These are phyloP conservation scores for Frankliniella fusca DNA, from an alignment of 2,888 invertebrate species.

Conservation along the genomic window DNA sequence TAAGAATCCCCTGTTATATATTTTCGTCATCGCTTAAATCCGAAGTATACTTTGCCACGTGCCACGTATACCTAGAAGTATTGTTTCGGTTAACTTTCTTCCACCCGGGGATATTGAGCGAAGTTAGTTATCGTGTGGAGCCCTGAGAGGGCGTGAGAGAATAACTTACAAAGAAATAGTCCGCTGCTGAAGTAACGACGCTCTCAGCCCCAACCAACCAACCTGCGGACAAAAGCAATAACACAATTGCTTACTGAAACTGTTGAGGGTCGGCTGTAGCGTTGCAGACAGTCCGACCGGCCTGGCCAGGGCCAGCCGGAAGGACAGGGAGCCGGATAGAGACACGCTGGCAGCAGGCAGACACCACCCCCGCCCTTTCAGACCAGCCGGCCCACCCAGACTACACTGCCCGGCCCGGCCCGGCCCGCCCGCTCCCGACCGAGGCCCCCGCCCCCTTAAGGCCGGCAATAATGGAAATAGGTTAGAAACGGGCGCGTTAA, in stretches of 20 bases:
- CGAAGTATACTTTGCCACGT: no score
- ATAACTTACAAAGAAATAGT: no score
- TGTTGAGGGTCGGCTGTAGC: no score
- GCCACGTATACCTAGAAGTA: no score
- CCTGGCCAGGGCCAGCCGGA: background rate
- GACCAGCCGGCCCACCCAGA: background rate
- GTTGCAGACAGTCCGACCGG: background rate
- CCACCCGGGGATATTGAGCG: no score
- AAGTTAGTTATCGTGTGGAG: no score
- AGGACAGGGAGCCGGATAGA: background rate
- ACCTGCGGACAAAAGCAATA: background rate
- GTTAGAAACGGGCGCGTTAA: slow-evolving; percentile 11
- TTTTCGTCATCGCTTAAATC: no score
- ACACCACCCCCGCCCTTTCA: background rate
- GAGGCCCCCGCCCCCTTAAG: background rate
- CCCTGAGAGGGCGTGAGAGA: no score
- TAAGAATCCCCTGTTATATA: no score
- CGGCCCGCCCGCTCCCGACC: background rate
- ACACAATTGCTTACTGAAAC: background rate
- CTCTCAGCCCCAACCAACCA: background rate
- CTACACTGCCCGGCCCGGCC: background rate
- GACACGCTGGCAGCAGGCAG: background rate
- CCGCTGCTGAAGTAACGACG: background rate
- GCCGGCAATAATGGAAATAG: background rate
- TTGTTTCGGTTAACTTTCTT: no score